phyloP scores from a whole-genome alignment of 35 echinoderm and acorn worm species.

The Heliocidaris tuberculata region DNA sequence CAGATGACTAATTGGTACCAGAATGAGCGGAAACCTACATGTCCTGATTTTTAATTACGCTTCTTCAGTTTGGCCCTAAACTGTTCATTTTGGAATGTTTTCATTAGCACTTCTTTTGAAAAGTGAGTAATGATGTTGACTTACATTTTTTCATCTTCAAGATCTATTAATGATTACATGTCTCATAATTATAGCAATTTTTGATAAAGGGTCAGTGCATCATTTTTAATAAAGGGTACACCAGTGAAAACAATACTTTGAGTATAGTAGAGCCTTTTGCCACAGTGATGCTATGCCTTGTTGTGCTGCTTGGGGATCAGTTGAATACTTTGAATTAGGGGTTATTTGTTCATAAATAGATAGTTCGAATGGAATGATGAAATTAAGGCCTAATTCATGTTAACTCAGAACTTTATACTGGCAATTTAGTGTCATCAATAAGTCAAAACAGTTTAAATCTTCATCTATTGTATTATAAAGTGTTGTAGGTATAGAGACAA shows the following conservation, averaged over 20 bases:
- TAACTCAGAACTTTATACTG: no score
- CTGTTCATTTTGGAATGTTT: neutral
- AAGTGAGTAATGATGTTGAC: neutral
- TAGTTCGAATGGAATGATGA: neutral
- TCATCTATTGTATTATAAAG: neutral
- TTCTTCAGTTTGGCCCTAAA: neutral
- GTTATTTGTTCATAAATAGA: neutral
- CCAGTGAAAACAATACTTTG: neutral
- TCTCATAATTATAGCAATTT: neutral
- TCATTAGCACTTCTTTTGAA: neutral
- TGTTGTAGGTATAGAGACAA: neutral
- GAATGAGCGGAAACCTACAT: neutral
- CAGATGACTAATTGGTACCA: neutral
- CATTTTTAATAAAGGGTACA: neutral
- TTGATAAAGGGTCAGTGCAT: neutral
- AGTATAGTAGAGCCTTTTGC: no score
- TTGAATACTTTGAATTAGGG: no score
- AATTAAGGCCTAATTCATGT: neutral
- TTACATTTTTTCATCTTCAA: neutral
- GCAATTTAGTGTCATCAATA: no score
- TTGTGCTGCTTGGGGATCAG: no score
- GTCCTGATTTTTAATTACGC: neutral
- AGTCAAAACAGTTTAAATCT: neutral
- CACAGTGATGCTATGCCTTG: no score
- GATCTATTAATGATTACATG: neutral